Evolutionary conservation across 2,797 vertebrate genomes (phyloP).

Genomic region (Takifugu ocellatus): DNA sequence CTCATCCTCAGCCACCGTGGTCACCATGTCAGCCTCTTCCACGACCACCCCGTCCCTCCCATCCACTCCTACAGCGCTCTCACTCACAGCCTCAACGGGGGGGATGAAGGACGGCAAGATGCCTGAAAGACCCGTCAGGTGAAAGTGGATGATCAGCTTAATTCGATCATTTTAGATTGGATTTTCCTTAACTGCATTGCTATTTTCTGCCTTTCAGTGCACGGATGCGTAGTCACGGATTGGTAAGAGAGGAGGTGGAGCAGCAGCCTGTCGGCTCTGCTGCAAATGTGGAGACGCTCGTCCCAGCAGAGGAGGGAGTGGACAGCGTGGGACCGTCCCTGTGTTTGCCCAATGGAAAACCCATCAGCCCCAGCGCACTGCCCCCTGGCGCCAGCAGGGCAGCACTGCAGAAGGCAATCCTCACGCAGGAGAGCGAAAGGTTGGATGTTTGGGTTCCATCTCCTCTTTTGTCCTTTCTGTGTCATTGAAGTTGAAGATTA

Average conservation of each 20-base stretch:
- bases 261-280: slow-evolving; percentile 62
- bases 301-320: slow-evolving; percentile 78
- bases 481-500: neutral
- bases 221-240: slow-evolving; percentile 84
- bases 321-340: slow-evolving; percentile 87
- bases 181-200: no score
- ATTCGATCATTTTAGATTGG: neutral
- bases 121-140: slow-evolving; percentile 77
- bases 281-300: slow-evolving; percentile 40
- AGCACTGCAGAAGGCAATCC: slow-evolving; percentile 85
- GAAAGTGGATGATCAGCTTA: slow-evolving; percentile 1
- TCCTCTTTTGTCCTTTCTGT: neutral
- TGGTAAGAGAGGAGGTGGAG: slow-evolving; percentile 67
- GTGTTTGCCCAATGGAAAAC: slow-evolving; percentile 82
- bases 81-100: slow-evolving; percentile 63
- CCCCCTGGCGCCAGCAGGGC: slow-evolving; percentile 82
- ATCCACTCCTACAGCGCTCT: slow-evolving; percentile 57
- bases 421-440: slow-evolving; percentile 88
- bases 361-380: slow-evolving; percentile 82
- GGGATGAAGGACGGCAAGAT: slow-evolving; percentile 67
- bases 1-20: slow-evolving; percentile 61
- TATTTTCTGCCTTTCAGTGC: slow-evolving; percentile 67
- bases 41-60: slow-evolving; percentile 73
- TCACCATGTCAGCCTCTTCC: slow-evolving; percentile 78
- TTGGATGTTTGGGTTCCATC: slow-evolving; percentile 33